Percentiles rank a stretch among this genome's conserved stretches.
Conservation (phyloP, 2,113 vertebrate genomes). For the Oreochromis aureus region DNA sequence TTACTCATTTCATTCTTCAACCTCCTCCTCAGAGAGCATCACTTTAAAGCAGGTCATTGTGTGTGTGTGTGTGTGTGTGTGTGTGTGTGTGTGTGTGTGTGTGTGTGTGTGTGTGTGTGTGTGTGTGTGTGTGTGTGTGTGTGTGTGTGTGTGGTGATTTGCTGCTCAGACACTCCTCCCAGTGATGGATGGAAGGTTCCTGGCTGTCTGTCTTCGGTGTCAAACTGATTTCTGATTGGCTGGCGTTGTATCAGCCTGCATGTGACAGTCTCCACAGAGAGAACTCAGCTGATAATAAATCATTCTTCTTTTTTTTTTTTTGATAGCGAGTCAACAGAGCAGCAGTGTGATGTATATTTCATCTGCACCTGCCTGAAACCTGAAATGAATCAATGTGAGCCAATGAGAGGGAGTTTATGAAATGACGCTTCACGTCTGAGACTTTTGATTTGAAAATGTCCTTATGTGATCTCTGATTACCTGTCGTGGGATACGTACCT, state of each 20-base stretch:
- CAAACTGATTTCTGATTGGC: not conserved
- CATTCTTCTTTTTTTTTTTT: fast-evolving
- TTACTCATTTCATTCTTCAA: not conserved
- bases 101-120: not conserved
- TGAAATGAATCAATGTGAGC: not conserved
- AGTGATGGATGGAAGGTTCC: not conserved
- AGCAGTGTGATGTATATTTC: not conserved
- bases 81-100: no score
- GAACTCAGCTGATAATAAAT: not conserved
- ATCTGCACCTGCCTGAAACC: not conserved
- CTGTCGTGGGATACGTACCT: not conserved
- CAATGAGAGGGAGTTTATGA: not conserved
- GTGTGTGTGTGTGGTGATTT: not conserved
- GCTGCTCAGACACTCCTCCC: not conserved
- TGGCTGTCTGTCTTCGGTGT: not conserved
- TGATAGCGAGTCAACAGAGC: not conserved
- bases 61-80: not conserved
- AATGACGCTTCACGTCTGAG: not conserved
- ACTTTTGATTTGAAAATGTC: not conserved
- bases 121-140: not conserved
- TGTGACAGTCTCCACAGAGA: not conserved
- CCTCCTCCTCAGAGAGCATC: not conserved
- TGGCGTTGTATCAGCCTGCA: not conserved
- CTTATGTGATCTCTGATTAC: not conserved
- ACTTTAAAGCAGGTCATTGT: not conserved